Evolutionary conservation across 2,113 vertebrate species (phyloP).

Genomic region (Antechinus stuartii): DNA sequence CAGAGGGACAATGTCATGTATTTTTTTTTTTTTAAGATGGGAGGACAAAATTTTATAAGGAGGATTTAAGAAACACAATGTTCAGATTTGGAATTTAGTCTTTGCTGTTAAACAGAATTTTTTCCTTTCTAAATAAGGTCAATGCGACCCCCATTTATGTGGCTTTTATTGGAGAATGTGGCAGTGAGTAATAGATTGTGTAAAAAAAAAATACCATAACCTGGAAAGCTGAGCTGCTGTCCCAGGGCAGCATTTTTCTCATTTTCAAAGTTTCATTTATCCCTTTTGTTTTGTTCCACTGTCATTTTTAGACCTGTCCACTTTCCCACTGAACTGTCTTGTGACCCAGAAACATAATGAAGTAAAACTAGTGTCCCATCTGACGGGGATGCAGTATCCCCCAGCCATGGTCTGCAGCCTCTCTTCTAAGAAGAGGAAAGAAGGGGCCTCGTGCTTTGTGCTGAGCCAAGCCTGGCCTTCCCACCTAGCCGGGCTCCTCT

Average conservation of each 20-base stretch:
- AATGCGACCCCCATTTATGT: background rate
- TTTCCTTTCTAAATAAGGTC: background rate
- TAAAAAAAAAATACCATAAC: background rate
- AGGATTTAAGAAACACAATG: too few species aligned
- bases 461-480: background rate
- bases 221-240: background rate
- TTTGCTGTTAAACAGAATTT: background rate
- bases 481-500: background rate
- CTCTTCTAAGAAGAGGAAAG: background rate
- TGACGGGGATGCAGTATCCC: background rate
- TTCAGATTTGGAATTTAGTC: background rate
- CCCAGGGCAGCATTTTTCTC: background rate
- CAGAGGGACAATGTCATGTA: too few species aligned
- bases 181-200: background rate
- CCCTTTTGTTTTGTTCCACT: background rate
- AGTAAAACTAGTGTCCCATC: background rate
- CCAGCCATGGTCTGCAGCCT: background rate
- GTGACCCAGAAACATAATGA: background rate
- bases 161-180: background rate
- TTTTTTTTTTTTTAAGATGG: too few species aligned
- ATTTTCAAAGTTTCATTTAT: background rate
- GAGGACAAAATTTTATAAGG: too few species aligned
- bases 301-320: background rate
- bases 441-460: background rate
- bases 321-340: background rate